These are phyloP conservation scores for Neogobius melanostomus DNA, from an alignment of 2,113 vertebrate species.

Conservation along the genomic window DNA sequence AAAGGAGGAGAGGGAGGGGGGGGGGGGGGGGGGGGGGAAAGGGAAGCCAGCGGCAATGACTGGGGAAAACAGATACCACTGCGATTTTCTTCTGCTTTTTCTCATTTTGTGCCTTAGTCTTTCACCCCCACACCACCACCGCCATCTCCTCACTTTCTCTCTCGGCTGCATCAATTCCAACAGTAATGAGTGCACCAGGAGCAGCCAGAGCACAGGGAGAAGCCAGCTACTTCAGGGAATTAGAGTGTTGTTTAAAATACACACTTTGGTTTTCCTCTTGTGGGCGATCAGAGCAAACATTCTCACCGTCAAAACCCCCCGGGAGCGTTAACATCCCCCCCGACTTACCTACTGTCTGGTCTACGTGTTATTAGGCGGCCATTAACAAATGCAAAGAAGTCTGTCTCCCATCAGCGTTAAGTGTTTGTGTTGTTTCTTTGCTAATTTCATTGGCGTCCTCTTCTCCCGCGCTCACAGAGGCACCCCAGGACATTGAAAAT, in stretches of 20 bases:
- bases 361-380: conserved; percentile 22
- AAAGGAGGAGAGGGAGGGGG: conserved; percentile 58
- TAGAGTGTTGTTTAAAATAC: conserved; percentile 67
- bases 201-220: conserved; percentile 42
- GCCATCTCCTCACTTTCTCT: neutral
- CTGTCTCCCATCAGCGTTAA: conserved; percentile 31
- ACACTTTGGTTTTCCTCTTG: conserved; percentile 61
- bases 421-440: conserved; percentile 25
- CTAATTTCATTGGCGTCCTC: conserved; percentile 30
- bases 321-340: conserved; percentile 9
- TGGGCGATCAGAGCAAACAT: conserved; percentile 60
- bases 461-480: conserved; percentile 22
- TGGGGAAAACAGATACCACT: conserved; percentile 63
- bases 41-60: conserved; percentile 62
- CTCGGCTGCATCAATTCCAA: conserved; percentile 63
- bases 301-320: conserved; percentile 20
- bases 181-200: conserved; percentile 67
- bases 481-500: conserved; percentile 50
- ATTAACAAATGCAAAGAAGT: conserved; percentile 27
- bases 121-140: conserved; percentile 4
- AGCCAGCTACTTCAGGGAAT: conserved; percentile 59
- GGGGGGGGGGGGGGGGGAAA: conserved; percentile 31
- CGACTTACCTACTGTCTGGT: conserved; percentile 21
- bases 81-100: conserved; percentile 42
- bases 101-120: conserved; percentile 33